Percentiles rank a stretch among this genome's conserved stretches.
Conservation (phyloP, 2,113 vertebrate species). For the Leucoraja erinaceus region DNA sequence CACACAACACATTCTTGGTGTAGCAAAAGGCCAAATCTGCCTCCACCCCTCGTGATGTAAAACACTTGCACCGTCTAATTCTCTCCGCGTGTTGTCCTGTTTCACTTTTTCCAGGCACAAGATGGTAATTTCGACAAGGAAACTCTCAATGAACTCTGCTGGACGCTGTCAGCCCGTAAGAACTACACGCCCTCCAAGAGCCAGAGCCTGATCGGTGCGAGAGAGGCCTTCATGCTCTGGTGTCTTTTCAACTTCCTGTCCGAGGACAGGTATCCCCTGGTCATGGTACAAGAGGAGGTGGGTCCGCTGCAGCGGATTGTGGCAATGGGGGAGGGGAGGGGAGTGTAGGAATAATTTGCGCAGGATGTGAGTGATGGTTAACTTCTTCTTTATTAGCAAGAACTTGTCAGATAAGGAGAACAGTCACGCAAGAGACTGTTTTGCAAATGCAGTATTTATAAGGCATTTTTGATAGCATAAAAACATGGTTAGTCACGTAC, state of each 20-base stretch:
- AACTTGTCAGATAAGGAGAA: too few relatives aligned
- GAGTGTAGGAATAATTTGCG: too few relatives aligned
- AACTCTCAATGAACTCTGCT: conserved; percentile 67
- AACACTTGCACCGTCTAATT: neutral
- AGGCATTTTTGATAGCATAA: too few relatives aligned
- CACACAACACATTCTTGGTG: too few relatives aligned
- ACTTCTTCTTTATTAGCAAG: too few relatives aligned
- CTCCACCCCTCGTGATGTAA: neutral
- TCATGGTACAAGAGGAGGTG: conserved; percentile 67
- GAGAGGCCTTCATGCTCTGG: conserved; percentile 65
- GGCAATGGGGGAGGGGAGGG: neutral
- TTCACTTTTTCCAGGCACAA: conserved; percentile 52
- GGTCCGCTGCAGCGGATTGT: neutral
- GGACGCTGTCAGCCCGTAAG: conserved; percentile 69
- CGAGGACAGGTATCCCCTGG: conserved; percentile 64
- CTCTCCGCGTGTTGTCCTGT: too few relatives aligned
- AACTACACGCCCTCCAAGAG: conserved; percentile 50
- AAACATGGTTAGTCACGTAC: too few relatives aligned
- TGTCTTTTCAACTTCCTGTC: conserved; percentile 69
- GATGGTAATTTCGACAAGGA: conserved; percentile 66
- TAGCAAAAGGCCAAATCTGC: neutral
- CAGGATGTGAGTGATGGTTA: too few relatives aligned
- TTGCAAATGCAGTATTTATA: too few relatives aligned
- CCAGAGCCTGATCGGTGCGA: conserved; percentile 49
- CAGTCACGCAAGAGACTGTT: too few relatives aligned